Conservation (phyloP, 2,113 vertebrate genomes). For the Brachyistius frenatus region DNA sequence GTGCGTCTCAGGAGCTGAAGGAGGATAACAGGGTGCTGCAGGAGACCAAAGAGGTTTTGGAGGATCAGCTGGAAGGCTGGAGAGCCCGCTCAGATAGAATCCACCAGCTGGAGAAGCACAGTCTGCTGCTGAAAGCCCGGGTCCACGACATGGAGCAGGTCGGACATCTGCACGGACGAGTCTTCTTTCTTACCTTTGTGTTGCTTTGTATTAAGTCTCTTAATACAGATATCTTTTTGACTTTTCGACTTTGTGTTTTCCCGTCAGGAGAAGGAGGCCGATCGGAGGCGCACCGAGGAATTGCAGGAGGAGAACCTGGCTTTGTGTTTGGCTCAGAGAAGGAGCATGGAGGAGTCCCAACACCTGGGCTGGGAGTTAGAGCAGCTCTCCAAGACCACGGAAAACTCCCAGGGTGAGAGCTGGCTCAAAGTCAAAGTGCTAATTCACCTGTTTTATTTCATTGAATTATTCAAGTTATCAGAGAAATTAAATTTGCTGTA, state of each 20-base stretch:
- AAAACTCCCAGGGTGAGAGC: constrained; percentile 87
- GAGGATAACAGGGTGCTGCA: constrained; percentile 98
- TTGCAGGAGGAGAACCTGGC: constrained; percentile 93
- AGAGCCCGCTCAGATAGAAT: constrained; percentile 94
- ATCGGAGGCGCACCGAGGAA: constrained; percentile 91
- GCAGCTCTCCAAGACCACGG: constrained; percentile 89
- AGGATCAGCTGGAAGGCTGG: constrained; percentile 93
- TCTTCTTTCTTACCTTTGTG: background rate
- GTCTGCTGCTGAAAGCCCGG: constrained; percentile 91
- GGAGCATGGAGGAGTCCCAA: constrained; percentile 94
- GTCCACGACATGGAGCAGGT: constrained; percentile 98
- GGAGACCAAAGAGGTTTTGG: constrained; percentile 97
- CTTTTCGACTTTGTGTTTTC: constrained; percentile 9
- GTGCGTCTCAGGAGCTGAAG: constrained; percentile 89
- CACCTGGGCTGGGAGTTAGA: constrained; percentile 95
- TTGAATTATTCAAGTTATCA: no score
- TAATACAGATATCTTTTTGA: no score
- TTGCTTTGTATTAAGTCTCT: background rate
- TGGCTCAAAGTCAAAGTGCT: background rate
- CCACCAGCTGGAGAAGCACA: constrained; percentile 97
- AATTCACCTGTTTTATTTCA: background rate
- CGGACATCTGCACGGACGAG: constrained; percentile 15
- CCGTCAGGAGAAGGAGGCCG: constrained; percentile 87
- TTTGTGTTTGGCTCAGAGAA: constrained; percentile 91
- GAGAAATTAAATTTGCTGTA: no score